Evolutionary conservation across 2,888 invertebrate genomes (phyloP).

Genomic region (Morpho deidamia): DNA sequence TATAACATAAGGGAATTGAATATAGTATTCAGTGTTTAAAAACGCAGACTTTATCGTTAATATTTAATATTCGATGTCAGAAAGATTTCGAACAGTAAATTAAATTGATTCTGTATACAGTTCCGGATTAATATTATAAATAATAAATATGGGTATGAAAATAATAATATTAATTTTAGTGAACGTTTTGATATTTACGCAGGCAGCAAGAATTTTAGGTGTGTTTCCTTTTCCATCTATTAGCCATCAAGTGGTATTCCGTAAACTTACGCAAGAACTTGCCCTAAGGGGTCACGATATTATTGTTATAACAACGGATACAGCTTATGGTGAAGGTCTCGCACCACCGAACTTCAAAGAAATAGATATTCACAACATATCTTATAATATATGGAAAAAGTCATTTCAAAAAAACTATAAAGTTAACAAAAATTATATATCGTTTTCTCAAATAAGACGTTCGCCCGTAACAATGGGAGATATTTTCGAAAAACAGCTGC

Average conservation of each 20-base stretch:
- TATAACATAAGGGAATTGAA: background rate
- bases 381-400: slow-evolving; percentile 34
- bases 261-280: slow-evolving; percentile 42
- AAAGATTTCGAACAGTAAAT: background rate
- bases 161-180: background rate
- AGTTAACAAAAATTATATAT: background rate
- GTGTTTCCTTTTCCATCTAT: slow-evolving; percentile 45
- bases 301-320: slow-evolving; percentile 46
- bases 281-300: slow-evolving; percentile 50
- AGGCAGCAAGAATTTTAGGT: slow-evolving; percentile 40
- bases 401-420: slow-evolving; percentile 16
- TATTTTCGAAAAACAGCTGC: slow-evolving; percentile 21
- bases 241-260: slow-evolving; percentile 41
- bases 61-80: background rate
- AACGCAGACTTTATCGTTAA: background rate
- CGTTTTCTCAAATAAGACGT: slow-evolving; percentile 1
- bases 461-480: background rate
- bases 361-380: slow-evolving; percentile 41
- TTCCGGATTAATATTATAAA: background rate
- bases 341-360: slow-evolving; percentile 39
- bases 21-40: background rate
- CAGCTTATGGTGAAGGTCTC: slow-evolving; percentile 36
- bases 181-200: background rate
- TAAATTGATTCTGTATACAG: background rate
- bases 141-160: background rate